Percentiles rank a stretch among this genome's conserved stretches.
phyloP scores from a whole-genome alignment of 2,113 vertebrate genomes.

The Pseudolaguvia tuberculata region DNA sequence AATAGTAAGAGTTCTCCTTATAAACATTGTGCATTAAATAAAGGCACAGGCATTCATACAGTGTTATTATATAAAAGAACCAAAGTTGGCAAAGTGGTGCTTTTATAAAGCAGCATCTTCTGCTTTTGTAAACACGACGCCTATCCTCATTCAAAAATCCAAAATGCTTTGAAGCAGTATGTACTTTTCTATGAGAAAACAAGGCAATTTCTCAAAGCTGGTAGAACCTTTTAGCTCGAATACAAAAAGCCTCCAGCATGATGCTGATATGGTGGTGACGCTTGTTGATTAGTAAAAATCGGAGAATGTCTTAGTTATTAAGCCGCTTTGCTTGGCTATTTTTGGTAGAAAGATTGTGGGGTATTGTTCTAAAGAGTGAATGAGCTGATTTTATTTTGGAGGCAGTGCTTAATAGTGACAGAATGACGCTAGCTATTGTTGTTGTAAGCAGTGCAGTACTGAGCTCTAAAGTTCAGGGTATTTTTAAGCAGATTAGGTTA shows the following conservation, averaged over 20 bases:
- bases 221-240: constrained; percentile 28
- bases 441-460: background rate
- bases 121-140: constrained; percentile 23
- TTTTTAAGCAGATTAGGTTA: constrained; percentile 6
- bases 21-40: background rate
- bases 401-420: background rate
- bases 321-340: constrained; percentile 48
- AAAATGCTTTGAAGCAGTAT: constrained; percentile 32
- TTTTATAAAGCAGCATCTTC: constrained; percentile 15
- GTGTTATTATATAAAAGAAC: background rate
- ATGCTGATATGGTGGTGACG: constrained; percentile 35
- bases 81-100: background rate
- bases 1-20: background rate
- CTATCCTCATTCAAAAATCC: constrained; percentile 28
- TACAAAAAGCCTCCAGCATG: constrained; percentile 34
- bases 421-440: background rate
- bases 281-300: constrained; percentile 41
- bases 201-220: constrained; percentile 31
- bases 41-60: background rate
- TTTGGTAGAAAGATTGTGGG: constrained; percentile 18
- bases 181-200: constrained; percentile 36
- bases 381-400: background rate
- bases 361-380: background rate
- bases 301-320: constrained; percentile 40
- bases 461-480: background rate